Base-by-base conservation (phyloP, 2,113 vertebrate genomes). In the Pelmatolapia mariae region DNA sequence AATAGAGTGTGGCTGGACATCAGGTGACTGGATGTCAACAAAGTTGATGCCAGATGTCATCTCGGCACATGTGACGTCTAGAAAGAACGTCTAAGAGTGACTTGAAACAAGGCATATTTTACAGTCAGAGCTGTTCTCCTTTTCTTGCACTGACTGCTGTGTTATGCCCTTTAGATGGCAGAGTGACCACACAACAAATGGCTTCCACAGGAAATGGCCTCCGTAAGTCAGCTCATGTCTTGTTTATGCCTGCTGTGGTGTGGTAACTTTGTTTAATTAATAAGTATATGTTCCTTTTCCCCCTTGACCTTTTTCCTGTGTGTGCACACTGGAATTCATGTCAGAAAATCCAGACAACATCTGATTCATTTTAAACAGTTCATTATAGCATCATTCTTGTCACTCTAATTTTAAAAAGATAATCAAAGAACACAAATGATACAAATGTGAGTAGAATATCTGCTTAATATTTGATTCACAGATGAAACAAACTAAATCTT, bases 141-240 rank as follows among this genome's bases (percentile, higher is more conserved):
- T 50, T 7, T 3, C 16, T 33, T 6, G 18, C 15, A 40, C 11
- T 18, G 4, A 18, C 45, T 71, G 5, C 12, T 36, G 0, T 86
- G 19, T 15, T 90, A 4, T 80, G 16, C 50, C 40, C 13, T 81
- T 78, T 36, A 96, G 95, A 95, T 92, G 89, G 84, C 87, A 54
- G 81, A 19, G 76, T 96, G 94, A 96, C 88, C 85, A 40, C 47
- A 85, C 68, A 71, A 87, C 82, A 8, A 73, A 96, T 96, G 96
- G 95, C 96, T 88, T 95, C 89, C 54, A 91, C 90, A 16, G 90
- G 82, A 81, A 90, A 86, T 33, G 84, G 87, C 84, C 89, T 94
- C 81, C 92, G 96, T 97, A 93, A 97, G 96, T 96, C 19, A 11
- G 33, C 24, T 13, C 10, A 8, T 1, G 13, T n/a, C 5, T 7